Conservation (phyloP, 2,888 invertebrate genomes). For the Oithona nana region DNA sequence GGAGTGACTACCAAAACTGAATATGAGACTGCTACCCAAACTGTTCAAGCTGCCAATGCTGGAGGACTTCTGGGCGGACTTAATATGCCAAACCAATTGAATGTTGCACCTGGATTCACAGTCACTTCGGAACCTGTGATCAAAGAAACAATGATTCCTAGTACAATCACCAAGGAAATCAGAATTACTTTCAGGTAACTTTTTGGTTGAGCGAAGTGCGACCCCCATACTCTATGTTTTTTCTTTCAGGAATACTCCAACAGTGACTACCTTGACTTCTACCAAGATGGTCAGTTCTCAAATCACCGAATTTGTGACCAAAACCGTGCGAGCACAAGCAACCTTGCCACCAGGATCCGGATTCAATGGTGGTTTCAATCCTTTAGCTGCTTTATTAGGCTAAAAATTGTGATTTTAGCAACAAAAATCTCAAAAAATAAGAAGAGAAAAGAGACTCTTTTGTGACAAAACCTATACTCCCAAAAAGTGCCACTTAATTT, state of each 20-base stretch:
- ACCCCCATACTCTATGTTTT: too few relatives aligned
- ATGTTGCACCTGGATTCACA: slow-evolving; percentile 41
- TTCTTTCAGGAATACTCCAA: slow-evolving; percentile 74
- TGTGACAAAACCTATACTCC: too few relatives aligned
- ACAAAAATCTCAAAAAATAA: too few relatives aligned
- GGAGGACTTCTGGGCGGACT: neutral
- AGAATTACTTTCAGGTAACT: slow-evolving; percentile 70
- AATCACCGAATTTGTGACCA: slow-evolving; percentile 62
- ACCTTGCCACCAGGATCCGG: slow-evolving; percentile 25
- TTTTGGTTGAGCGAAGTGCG: too few relatives aligned
- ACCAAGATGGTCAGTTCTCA: slow-evolving; percentile 62
- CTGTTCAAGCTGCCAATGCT: slow-evolving; percentile 24
- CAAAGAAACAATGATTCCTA: slow-evolving; percentile 53
- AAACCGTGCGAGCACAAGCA: slow-evolving; percentile 51
- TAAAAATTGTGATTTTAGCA: too few relatives aligned
- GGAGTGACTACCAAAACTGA: slow-evolving; percentile 60
- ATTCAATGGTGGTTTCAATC: slow-evolving; percentile 1
- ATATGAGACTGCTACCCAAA: slow-evolving; percentile 51
- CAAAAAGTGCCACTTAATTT: too few relatives aligned
- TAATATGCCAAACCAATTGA: neutral
- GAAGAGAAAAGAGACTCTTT: too few relatives aligned
- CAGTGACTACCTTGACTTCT: slow-evolving; percentile 64
- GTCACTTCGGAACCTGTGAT: slow-evolving; percentile 61
- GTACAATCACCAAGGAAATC: slow-evolving; percentile 58
- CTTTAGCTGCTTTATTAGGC: slow-evolving; percentile 14